phyloP scores from a whole-genome alignment of 2,888 invertebrate species.

The Chaitophorus viminalis region DNA sequence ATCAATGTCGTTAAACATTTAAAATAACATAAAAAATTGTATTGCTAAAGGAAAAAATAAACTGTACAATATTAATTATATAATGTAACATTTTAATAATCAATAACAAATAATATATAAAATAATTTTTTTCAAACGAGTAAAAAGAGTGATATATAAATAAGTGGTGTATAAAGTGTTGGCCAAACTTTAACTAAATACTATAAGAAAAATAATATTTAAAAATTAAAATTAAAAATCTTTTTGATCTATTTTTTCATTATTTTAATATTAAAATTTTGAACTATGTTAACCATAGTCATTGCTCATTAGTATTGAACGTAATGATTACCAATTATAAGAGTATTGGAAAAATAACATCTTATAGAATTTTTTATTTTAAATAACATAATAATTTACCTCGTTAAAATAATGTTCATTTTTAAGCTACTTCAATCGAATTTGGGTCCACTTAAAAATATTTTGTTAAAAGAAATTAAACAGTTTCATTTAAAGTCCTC shows the following conservation, averaged over 20 bases:
- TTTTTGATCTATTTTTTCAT: not conserved
- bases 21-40: no score
- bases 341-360: not conserved
- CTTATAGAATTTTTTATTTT: not conserved
- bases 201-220: not conserved
- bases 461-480: not conserved
- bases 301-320: not conserved
- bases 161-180: not conserved
- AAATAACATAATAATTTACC: not conserved
- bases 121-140: not conserved
- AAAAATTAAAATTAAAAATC: not conserved
- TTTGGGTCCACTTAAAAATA: not conserved
- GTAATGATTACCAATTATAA: not conserved
- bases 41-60: not conserved
- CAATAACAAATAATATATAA: slow-evolving; percentile 1
- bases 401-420: not conserved
- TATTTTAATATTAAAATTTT: not conserved
- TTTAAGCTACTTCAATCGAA: not conserved
- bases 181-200: not conserved
- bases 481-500: not conserved
- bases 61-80: not conserved
- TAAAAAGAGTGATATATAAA: not conserved
- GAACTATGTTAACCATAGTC: not conserved
- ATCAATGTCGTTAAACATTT: not conserved
- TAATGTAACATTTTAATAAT: not conserved